These are phyloP conservation scores for Mellilla xanthometata DNA, from an alignment of 2,888 invertebrate genomes.

Conservation along the genomic window DNA sequence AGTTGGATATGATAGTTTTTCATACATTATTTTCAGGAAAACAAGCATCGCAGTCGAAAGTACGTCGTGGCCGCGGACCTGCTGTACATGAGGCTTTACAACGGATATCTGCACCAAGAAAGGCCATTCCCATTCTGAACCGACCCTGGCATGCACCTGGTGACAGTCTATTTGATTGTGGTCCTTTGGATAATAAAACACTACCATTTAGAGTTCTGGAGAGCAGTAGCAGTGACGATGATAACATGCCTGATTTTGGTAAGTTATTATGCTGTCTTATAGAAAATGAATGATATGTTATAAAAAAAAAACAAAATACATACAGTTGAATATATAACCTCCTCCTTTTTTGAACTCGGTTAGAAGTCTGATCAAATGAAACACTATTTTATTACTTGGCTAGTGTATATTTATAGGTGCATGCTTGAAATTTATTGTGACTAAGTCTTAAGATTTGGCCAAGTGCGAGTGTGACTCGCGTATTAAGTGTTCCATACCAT, in stretches of 20 bases:
- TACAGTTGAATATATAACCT: too few relatives aligned
- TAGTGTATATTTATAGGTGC: too few relatives aligned
- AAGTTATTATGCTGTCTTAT: constrained; percentile 36
- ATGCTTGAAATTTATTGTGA: too few relatives aligned
- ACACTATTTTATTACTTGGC: too few relatives aligned
- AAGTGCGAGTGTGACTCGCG: too few relatives aligned
- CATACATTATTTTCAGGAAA: constrained; percentile 41
- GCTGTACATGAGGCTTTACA: constrained; percentile 82
- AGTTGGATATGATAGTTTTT: too few relatives aligned
- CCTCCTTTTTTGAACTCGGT: too few relatives aligned
- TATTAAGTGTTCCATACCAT: too few relatives aligned
- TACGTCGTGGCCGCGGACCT: constrained; percentile 70
- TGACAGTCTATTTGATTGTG: constrained; percentile 69
- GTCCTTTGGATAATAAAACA: constrained; percentile 58
- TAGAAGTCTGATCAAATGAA: too few relatives aligned
- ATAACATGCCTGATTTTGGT: constrained; percentile 72
- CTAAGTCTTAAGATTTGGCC: too few relatives aligned
- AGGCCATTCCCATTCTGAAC: constrained; percentile 56
- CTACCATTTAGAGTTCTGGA: constrained; percentile 57
- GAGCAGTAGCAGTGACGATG: constrained; percentile 73
- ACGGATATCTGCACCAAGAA: constrained; percentile 74
- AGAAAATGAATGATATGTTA: too few relatives aligned
- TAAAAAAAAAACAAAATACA: too few relatives aligned
- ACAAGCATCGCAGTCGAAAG: constrained; percentile 49
- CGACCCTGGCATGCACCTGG: constrained; percentile 77